Evolutionary conservation across 2,113 vertebrate species (phyloP).

Genomic region (Nibea coibor): DNA sequence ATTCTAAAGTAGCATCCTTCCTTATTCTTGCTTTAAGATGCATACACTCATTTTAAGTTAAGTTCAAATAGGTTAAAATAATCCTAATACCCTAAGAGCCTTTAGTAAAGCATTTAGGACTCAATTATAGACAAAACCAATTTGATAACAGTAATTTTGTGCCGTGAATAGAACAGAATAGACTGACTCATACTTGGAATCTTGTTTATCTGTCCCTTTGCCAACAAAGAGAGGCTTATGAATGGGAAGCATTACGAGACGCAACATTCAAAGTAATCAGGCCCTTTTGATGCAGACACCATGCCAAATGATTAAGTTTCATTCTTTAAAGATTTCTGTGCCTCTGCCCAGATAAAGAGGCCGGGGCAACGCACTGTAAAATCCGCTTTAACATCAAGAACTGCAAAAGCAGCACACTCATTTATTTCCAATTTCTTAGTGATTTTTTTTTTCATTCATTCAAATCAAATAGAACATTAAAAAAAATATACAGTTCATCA

Average conservation of each 20-base stretch:
- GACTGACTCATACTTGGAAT: conserved; percentile 34
- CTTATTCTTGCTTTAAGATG: not conserved
- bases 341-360: conserved; percentile 54
- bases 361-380: not conserved
- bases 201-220: conserved; percentile 28
- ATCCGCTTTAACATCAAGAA: conserved; percentile 35
- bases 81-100: conserved; percentile 2
- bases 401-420: not conserved
- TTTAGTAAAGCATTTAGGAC: conserved; percentile 22
- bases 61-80: conserved; percentile 10
- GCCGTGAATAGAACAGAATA: conserved; percentile 17
- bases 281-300: conserved; percentile 58
- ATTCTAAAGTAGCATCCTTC: not conserved
- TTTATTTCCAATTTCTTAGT: conserved; percentile 19
- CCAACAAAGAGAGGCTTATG: conserved; percentile 41
- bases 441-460: conserved; percentile 3
- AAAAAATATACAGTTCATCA: conserved; percentile 19
- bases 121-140: conserved; percentile 37
- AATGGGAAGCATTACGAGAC: conserved; percentile 41
- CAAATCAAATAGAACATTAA: conserved; percentile 15
- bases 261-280: conserved; percentile 66
- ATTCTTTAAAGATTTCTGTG: conserved; percentile 51
- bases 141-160: conserved; percentile 37
- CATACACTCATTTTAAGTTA: not conserved
- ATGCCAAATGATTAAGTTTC: conserved; percentile 61